A percentile compares a stretch with the other conserved stretches of the same genome.
phyloP scores from a whole-genome alignment of 2,113 vertebrate species.

The Theristicus caerulescens region DNA sequence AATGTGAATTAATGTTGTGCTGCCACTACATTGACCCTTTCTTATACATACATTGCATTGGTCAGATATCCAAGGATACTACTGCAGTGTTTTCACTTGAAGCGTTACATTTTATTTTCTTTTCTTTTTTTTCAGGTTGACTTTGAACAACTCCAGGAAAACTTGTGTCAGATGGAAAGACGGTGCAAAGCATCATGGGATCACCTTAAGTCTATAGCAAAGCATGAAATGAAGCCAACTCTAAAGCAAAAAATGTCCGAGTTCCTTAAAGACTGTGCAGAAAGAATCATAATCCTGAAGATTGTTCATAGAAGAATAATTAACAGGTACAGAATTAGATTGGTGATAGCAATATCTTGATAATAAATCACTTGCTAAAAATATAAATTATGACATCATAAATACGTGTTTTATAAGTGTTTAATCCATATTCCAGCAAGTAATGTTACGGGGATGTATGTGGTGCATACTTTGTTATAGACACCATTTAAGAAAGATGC shows the following conservation, averaged over 20 bases:
- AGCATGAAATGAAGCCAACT: slow-evolving; percentile 93
- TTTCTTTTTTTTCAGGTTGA: slow-evolving; percentile 84
- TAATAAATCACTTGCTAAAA: background rate
- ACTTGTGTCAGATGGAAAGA: slow-evolving; percentile 93
- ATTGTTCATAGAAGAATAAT: slow-evolving; percentile 95
- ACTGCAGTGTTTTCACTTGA: background rate
- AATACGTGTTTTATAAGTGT: background rate
- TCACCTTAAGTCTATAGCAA: slow-evolving; percentile 96
- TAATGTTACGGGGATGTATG: background rate
- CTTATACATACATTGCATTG: background rate
- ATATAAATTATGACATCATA: background rate
- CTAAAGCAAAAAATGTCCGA: slow-evolving; percentile 96
- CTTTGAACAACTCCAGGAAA: slow-evolving; percentile 97
- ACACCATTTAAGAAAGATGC: background rate
- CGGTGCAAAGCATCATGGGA: slow-evolving; percentile 98
- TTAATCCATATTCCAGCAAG: background rate
- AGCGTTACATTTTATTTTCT: background rate
- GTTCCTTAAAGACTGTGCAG: slow-evolving; percentile 95
- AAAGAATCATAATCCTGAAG: slow-evolving; percentile 96
- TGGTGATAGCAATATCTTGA: background rate
- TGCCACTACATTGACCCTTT: background rate
- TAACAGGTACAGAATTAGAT: slow-evolving; percentile 82
- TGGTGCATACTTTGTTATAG: background rate
- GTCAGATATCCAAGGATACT: background rate
- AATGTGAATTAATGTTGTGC: background rate